phyloP scores from a whole-genome alignment of 2,797 vertebrate species.

The Pseudochirops cupreus region DNA sequence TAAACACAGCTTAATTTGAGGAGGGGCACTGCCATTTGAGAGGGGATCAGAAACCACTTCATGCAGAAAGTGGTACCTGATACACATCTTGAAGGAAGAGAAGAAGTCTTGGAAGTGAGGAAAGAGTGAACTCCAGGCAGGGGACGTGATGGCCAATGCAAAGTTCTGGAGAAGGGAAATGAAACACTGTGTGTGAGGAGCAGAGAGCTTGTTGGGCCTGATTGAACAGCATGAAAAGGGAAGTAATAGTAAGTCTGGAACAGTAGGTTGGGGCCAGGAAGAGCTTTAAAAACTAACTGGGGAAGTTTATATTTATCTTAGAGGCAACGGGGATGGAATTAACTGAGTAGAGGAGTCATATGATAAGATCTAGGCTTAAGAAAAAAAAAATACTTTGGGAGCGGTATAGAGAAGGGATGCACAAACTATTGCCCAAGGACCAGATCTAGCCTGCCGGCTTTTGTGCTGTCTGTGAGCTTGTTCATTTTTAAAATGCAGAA shows the following conservation, averaged over 20 bases:
- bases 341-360: not conserved
- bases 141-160: not conserved
- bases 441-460: not conserved
- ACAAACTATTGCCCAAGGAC: not conserved
- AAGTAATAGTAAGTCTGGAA: not conserved
- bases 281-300: not conserved
- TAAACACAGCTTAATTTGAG: not conserved
- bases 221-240: not conserved
- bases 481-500: not conserved
- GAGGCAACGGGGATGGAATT: not conserved
- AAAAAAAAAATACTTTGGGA: not conserved
- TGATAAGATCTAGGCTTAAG: not conserved
- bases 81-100: not conserved
- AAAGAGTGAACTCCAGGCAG: not conserved
- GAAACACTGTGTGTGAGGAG: not conserved
- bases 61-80: not conserved
- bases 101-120: not conserved
- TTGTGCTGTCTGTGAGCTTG: not conserved
- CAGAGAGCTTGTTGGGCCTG: not conserved
- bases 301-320: not conserved
- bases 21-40: not conserved
- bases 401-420: not conserved
- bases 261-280: not conserved
- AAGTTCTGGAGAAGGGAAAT: not conserved
- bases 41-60: not conserved